Percentiles rank a stretch among this genome's conserved stretches.
Conservation (phyloP, 35 echinoderm and acorn worm genomes). For the Ophioderma brevispina region DNA sequence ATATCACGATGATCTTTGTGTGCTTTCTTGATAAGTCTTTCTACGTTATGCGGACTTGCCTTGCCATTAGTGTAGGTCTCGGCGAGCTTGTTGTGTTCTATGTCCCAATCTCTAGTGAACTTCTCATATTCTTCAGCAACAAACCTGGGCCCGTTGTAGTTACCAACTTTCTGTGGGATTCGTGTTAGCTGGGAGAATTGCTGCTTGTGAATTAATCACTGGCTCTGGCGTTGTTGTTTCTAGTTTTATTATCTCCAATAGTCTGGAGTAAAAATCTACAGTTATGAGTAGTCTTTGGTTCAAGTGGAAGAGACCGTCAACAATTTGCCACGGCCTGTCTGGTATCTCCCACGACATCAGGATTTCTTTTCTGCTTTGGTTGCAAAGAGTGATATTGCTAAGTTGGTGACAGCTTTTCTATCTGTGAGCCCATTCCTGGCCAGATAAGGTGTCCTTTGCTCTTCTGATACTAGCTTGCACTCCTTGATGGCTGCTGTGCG, state of each 20-base stretch:
- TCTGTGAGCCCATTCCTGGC: conserved; percentile 56
- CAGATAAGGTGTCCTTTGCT: conserved; percentile 69
- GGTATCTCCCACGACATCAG: conserved; percentile 54
- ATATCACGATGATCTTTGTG: no score
- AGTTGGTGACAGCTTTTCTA: conserved; percentile 37
- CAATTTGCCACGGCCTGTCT: conserved; percentile 40
- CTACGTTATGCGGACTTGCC: no score
- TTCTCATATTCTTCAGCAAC: conserved; percentile 44
- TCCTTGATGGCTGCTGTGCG: conserved; percentile 61
- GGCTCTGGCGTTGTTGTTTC: conserved; percentile 16
- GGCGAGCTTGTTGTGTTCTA: conserved; percentile 60
- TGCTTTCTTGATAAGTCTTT: no score
- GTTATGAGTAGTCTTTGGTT: conserved; percentile 52
- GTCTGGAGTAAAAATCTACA: conserved; percentile 51
- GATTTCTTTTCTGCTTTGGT: conserved; percentile 43
- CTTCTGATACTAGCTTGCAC: conserved; percentile 49
- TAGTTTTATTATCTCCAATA: conserved; percentile 53
- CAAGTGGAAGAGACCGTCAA: conserved; percentile 46
- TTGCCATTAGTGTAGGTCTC: no score
- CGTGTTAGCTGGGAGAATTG: conserved; percentile 49
- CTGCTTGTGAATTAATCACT: not conserved
- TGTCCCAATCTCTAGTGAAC: conserved; percentile 37
- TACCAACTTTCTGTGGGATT: conserved; percentile 54
- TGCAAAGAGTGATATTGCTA: conserved; percentile 24
- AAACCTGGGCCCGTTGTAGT: conserved; percentile 69